Conservation (phyloP, 2,113 vertebrate genomes). For the Elaphurus davidianus region DNA sequence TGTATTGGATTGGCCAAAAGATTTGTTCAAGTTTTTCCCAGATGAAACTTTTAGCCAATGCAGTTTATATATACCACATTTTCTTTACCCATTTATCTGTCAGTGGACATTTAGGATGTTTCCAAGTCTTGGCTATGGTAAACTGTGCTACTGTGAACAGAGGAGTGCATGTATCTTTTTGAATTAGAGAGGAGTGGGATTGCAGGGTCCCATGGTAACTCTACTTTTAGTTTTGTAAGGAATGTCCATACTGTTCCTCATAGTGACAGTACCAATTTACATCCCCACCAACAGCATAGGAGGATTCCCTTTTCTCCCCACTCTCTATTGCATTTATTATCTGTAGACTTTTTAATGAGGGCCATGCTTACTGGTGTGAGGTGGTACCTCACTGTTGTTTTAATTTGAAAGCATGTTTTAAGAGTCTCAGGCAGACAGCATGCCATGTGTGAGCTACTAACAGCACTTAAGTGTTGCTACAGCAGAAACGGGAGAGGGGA, state of each 20-base stretch:
- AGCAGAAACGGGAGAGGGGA: background rate
- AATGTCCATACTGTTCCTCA: background rate
- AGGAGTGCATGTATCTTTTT: background rate
- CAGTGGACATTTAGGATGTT: background rate
- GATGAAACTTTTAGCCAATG: background rate
- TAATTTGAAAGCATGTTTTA: background rate
- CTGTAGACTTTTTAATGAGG: background rate
- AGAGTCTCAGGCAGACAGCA: background rate
- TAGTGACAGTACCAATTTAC: background rate
- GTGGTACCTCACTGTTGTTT: background rate
- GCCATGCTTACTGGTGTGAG: background rate
- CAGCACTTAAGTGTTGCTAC: background rate
- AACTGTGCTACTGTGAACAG: background rate
- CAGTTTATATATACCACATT: background rate
- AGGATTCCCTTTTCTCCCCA: background rate
- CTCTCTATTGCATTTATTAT: background rate
- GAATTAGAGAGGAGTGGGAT: background rate
- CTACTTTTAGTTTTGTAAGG: background rate
- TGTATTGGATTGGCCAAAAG: background rate
- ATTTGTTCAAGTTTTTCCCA: background rate
- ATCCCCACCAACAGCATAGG: background rate
- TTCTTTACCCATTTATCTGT: background rate
- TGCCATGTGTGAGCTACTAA: no score
- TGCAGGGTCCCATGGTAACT: background rate
- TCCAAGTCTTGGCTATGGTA: background rate